phyloP scores from a whole-genome alignment of 2,113 vertebrate genomes.

The Phalacrocorax carbo region DNA sequence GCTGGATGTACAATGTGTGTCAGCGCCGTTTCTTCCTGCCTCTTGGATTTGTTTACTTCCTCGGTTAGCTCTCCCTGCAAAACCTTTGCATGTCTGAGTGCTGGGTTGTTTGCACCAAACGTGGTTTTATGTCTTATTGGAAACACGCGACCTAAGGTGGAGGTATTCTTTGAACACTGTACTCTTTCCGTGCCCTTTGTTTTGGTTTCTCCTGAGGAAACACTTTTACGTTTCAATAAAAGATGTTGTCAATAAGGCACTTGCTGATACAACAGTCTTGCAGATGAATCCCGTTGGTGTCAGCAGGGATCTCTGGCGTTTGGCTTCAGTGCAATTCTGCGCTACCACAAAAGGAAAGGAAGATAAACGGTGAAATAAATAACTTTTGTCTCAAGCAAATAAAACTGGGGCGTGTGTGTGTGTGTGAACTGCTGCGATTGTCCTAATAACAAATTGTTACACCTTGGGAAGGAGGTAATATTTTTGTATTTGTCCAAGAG shows the following conservation, averaged over 20 bases:
- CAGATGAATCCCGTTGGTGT: fast-evolving
- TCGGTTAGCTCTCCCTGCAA: neutral
- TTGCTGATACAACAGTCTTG: neutral
- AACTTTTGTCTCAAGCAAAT: neutral
- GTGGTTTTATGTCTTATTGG: neutral
- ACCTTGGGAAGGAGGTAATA: neutral
- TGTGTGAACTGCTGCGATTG: neutral
- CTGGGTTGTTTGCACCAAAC: neutral
- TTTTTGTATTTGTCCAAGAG: neutral
- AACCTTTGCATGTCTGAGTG: neutral
- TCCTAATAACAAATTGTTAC: neutral
- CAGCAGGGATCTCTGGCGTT: neutral
- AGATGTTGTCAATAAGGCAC: neutral
- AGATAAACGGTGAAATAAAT: neutral
- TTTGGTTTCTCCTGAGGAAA: neutral
- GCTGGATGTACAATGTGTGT: neutral
- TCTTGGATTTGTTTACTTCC: neutral
- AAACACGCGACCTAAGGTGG: too few relatives aligned
- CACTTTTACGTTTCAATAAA: fast-evolving
- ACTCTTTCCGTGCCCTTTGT: fast-evolving
- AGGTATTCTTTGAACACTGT: neutral
- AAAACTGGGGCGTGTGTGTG: neutral
- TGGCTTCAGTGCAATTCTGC: neutral
- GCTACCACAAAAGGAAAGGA: neutral
- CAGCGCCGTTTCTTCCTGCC: neutral